phyloP scores from a whole-genome alignment of 2,113 vertebrate genomes.

The Falcunculus frontatus region DNA sequence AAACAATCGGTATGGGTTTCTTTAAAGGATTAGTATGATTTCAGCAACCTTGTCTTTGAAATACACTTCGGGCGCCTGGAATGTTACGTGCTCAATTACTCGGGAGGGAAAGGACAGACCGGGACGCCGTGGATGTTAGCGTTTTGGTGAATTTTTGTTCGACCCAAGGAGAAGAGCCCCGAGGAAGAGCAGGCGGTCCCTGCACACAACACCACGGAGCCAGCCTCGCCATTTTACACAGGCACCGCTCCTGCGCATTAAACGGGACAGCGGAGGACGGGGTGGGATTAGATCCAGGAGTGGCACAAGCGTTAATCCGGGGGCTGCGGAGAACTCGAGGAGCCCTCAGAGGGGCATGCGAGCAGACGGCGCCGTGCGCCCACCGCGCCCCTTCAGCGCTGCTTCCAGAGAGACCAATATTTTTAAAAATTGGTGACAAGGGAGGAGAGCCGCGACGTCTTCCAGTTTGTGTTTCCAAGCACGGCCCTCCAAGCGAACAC shows the following conservation, averaged over 20 bases:
- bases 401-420: neutral
- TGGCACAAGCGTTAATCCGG: accelerated
- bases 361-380: neutral
- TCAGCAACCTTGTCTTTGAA: neutral
- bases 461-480: neutral
- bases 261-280: neutral
- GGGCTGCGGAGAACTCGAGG: neutral
- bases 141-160: neutral
- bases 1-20: neutral
- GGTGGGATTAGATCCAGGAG: neutral
- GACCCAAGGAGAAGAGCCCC: neutral
- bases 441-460: neutral
- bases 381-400: neutral
- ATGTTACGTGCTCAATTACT: accelerated
- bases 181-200: neutral
- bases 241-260: neutral
- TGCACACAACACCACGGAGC: neutral
- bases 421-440: no score
- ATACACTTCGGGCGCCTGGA: accelerated
- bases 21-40: neutral
- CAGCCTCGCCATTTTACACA: neutral
- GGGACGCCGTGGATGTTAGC: no score
- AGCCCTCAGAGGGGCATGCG: no score
- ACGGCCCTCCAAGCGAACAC: neutral
- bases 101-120: neutral